Evolutionary conservation across 2,888 invertebrate genomes (phyloP).

Genomic region (Lithophane ornitopus): DNA sequence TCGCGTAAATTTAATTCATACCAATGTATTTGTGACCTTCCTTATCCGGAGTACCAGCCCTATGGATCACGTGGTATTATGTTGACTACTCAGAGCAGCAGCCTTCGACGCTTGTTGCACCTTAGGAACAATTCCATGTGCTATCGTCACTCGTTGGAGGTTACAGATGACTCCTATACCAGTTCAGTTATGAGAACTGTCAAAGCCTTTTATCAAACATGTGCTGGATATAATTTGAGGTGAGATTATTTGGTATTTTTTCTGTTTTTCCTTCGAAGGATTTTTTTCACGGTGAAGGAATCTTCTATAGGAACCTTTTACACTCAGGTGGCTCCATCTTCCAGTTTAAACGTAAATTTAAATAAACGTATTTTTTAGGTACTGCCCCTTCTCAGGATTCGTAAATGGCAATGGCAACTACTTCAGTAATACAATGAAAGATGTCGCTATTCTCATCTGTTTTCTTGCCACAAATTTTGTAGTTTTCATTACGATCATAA

Average conservation of each 20-base stretch:
- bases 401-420: conserved; percentile 54
- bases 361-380: conserved; percentile 58
- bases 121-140: background rate
- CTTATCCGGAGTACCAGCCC: conserved; percentile 12
- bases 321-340: conserved; percentile 12
- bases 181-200: conserved; percentile 48
- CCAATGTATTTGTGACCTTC: conserved; percentile 62
- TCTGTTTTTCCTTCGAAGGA: background rate
- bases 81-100: conserved; percentile 36
- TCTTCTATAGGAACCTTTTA: too few relatives aligned
- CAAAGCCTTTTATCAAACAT: conserved; percentile 71
- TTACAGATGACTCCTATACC: background rate
- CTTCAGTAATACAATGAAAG: conserved; percentile 59
- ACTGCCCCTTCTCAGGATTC: conserved; percentile 69
- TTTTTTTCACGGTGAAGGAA: background rate
- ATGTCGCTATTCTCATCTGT: conserved; percentile 67
- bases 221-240: conserved; percentile 77
- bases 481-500: conserved; percentile 68
- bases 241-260: conserved; percentile 32
- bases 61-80: conserved; percentile 32
- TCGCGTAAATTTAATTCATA: conserved; percentile 53
- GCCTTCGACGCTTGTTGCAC: conserved; percentile 2
- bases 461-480: conserved; percentile 74
- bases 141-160: background rate
- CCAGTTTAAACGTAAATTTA: background rate